Percentiles rank a stretch among this genome's conserved stretches.
Evolutionary conservation across 2,797 vertebrate genomes (phyloP).

Genomic region (Cossypha dichroa): DNA sequence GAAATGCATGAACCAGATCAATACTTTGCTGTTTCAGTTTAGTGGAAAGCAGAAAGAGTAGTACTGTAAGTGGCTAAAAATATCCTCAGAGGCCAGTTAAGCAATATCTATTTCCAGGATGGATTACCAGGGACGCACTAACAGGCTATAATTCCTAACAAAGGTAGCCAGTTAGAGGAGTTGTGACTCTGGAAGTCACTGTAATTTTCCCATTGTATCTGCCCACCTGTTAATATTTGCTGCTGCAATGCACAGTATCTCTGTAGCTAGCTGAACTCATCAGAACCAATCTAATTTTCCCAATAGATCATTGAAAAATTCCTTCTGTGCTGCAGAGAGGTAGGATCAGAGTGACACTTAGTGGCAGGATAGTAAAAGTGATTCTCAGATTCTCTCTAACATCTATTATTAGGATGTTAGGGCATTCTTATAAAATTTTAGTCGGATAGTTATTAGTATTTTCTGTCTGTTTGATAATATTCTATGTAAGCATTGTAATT

Average conservation of each 20-base stretch:
- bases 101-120: neutral
- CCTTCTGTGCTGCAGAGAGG: neutral
- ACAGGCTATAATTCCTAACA: neutral
- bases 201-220: neutral
- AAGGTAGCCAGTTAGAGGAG: neutral
- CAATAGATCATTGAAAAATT: neutral
- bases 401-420: neutral
- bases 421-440: neutral
- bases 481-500: neutral
- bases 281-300: neutral
- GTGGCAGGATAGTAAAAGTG: conserved; percentile 45
- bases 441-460: neutral
- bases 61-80: neutral
- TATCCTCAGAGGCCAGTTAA: neutral
- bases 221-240: neutral
- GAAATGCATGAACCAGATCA: neutral
- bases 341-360: conserved; percentile 61
- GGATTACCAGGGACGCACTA: neutral
- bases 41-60: neutral
- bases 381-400: neutral
- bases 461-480: neutral
- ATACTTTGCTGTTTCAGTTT: neutral
- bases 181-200: neutral
- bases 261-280: neutral
- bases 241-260: neutral